These are phyloP conservation scores for Heteractis magnifica DNA, from an alignment of 92 coral and sea anemone genomes.

Conservation along the genomic window DNA sequence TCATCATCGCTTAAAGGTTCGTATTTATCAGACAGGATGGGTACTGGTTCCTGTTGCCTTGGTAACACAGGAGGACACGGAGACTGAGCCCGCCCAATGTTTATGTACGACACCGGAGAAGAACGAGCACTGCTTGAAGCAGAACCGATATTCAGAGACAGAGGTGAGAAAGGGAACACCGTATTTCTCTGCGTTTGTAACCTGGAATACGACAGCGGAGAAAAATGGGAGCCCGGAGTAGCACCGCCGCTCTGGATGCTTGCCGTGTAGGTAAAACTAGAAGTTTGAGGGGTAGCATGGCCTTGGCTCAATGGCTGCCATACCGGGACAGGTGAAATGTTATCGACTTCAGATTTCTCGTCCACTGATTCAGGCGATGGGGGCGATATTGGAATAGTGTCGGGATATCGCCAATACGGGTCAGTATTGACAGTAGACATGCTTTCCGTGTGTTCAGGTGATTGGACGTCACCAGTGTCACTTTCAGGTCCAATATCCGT, in stretches of 20 bases:
- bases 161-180: conserved; percentile 84
- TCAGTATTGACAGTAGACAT: conserved; percentile 28
- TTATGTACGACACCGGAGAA: conserved; percentile 66
- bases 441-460: not conserved
- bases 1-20: conserved; percentile 98
- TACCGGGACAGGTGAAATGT: conserved; percentile 67
- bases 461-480: not conserved
- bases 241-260: conserved; percentile 8
- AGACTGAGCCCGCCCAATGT: conserved; percentile 54
- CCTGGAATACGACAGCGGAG: conserved; percentile 36
- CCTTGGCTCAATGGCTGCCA: conserved; percentile 53
- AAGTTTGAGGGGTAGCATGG: conserved; percentile 11
- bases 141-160: conserved; percentile 82
- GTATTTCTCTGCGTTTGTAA: conserved; percentile 44
- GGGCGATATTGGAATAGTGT: conserved; percentile 94
- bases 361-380: conserved; percentile 79
- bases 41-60: conserved; percentile 78
- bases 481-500: not conserved
- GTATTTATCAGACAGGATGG: conserved; percentile 85
- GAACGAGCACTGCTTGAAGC: conserved; percentile 93
- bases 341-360: conserved; percentile 67
- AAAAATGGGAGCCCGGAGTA: conserved; percentile 16
- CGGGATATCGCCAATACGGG: conserved; percentile 47
- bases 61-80: conserved; percentile 73
- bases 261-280: not conserved